These are phyloP conservation scores for Ctena decussata DNA, from an alignment of 2,888 invertebrate genomes.

Conservation along the genomic window DNA sequence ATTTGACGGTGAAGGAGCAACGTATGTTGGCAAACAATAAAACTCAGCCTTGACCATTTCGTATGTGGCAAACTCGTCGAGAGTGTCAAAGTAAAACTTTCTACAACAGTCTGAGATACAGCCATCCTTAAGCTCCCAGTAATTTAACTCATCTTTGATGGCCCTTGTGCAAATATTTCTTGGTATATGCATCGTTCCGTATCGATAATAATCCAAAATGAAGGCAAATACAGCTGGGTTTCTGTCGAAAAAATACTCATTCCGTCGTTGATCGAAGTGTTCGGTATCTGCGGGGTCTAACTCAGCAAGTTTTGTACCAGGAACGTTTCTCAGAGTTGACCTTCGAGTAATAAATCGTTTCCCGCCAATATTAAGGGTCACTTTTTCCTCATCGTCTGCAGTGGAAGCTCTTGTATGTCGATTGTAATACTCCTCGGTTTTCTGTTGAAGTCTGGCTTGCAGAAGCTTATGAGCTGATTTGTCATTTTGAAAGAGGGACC, in stretches of 20 bases:
- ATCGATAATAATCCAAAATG: conserved; percentile 72
- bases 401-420: conserved; percentile 37
- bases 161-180: conserved; percentile 63
- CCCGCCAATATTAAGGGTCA: conserved; percentile 65
- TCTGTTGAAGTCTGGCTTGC: conserved; percentile 43
- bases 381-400: conserved; percentile 43
- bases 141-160: conserved; percentile 69
- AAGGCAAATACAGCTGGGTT: conserved; percentile 72
- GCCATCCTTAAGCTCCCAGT: conserved; percentile 70
- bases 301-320: conserved; percentile 57
- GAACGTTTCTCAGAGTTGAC: conserved; percentile 62
- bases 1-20: not conserved
- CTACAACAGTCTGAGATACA: conserved; percentile 73
- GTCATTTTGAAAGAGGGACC: conserved; percentile 55
- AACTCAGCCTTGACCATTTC: conserved; percentile 67
- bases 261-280: conserved; percentile 32
- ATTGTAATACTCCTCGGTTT: conserved; percentile 54
- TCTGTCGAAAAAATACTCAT: conserved; percentile 76
- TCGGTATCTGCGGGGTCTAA: conserved; percentile 36
- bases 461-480: conserved; percentile 26
- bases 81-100: conserved; percentile 61
- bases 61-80: conserved; percentile 63
- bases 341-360: conserved; percentile 56
- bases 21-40: conserved; percentile 42
- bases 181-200: conserved; percentile 75